A percentile compares a stretch with the other conserved stretches of the same genome.
phyloP scores from a whole-genome alignment of 2,888 invertebrate genomes.

The Pachymerium ferrugineum region DNA sequence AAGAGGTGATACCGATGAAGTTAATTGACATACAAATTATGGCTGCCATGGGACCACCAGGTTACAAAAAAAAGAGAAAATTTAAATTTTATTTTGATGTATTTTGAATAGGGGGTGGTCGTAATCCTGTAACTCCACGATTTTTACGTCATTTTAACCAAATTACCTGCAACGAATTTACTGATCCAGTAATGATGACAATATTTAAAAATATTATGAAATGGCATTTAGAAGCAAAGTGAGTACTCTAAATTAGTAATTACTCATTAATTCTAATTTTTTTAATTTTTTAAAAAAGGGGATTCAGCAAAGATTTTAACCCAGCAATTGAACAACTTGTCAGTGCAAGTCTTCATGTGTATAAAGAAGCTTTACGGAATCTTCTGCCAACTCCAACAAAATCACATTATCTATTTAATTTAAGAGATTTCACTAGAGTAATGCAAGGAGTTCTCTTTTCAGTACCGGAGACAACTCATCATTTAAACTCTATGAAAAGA shows the following conservation, averaged over 20 bases:
- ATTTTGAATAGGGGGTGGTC: constrained; percentile 60
- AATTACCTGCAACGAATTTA: constrained; percentile 63
- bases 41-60: constrained; percentile 51
- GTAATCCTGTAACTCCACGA: constrained; percentile 74
- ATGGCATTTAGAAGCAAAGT: constrained; percentile 94
- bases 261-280: not conserved
- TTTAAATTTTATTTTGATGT: no score
- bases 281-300: constrained; percentile 53
- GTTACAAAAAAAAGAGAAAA: no score
- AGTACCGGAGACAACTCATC: constrained; percentile 85
- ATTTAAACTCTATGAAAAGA: constrained; percentile 75
- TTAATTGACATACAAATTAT: constrained; percentile 76
- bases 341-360: constrained; percentile 75
- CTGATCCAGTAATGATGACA: constrained; percentile 71
- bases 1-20: constrained; percentile 69
- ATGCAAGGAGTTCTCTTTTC: constrained; percentile 80
- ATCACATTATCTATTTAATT: constrained; percentile 51
- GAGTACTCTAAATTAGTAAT: constrained; percentile 35
- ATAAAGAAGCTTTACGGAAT: constrained; percentile 62
- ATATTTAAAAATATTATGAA: constrained; percentile 86
- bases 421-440: constrained; percentile 50
- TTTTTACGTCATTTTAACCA: constrained; percentile 82
- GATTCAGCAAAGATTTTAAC: constrained; percentile 90
- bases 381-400: constrained; percentile 51
- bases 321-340: constrained; percentile 86